Evolutionary conservation across 2,888 invertebrate species (phyloP), one percentile per base, ranked within the genome.

Genomic region (Caenorhabditis parvicauda): DNA sequence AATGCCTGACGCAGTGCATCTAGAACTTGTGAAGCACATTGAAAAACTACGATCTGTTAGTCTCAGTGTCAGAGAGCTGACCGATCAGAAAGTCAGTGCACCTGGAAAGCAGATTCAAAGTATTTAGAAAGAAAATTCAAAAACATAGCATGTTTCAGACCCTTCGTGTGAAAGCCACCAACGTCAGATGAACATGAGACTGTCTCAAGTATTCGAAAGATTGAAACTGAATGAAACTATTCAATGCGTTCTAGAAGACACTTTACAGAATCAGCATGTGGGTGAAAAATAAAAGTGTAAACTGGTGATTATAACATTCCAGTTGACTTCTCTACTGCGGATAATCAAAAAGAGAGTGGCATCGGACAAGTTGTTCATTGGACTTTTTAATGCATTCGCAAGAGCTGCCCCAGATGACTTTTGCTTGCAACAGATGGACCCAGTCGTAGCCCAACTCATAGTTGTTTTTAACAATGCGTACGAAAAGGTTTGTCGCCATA

Each of bases 121-220:
- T 22, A n/a, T 49, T 38, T 6, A 49, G 49, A 49, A 39, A 39
- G 9, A 24, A 6, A 44, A 12, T 9, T 24, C 14, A 9, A 44
- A 24, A 44, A 17, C 12, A 22, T 44, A 12, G 14, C 12, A n/a
- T 43, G 37, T 38, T 32, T 39, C 54, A 35, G 65, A 79, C 21
- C 81, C 81, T 12, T 77, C 76, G 3, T 72, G 75, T 25, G 80
- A 80, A 12, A 82, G 81, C 50, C 82, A 83, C 60, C 82, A 82
- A 50, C 58, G 82, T 22, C 73, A 82, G 46, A 76, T 83, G 77
- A 82, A 81, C 50, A 69, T 82, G 54, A 74, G 74, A 14, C 60
- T 82, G 19, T 73, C 78, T 6, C 82, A 82, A 47, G 78, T 82
- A 3, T 80, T 81, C 54, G 79, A 81, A 41, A 60, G 82, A n/a